Conservation (phyloP, 2,797 vertebrate genomes). For the Cyprinodon diabolis region DNA sequence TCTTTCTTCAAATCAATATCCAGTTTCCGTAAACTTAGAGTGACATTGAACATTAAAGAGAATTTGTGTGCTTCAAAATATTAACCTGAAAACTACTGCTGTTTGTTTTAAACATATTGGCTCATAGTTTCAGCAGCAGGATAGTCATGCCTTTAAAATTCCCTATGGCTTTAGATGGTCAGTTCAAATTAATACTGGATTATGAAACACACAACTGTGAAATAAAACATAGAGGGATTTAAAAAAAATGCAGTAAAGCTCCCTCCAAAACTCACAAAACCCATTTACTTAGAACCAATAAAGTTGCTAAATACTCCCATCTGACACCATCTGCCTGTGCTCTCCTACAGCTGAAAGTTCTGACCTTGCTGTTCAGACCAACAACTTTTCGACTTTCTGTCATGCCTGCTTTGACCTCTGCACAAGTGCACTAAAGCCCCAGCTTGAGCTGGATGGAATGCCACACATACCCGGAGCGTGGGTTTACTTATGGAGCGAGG, state of each 20-base stretch:
- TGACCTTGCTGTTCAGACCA: slow-evolving; percentile 55
- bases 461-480: slow-evolving; percentile 66
- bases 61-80: neutral
- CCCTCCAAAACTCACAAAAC: neutral
- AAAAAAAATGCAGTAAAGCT: slow-evolving; percentile 20
- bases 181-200: slow-evolving; percentile 5
- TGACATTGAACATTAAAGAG: neutral
- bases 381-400: slow-evolving; percentile 52
- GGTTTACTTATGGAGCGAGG: slow-evolving; percentile 70
- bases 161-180: neutral
- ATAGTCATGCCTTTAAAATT: neutral
- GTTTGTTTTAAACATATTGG: neutral
- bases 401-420: slow-evolving; percentile 59
- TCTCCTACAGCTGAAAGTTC: slow-evolving; percentile 47
- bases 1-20: neutral
- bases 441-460: slow-evolving; percentile 45
- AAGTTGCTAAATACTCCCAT: slow-evolving; percentile 21
- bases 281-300: slow-evolving; percentile 5
- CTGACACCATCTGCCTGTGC: slow-evolving; percentile 20
- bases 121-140: slow-evolving; percentile 1
- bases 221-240: slow-evolving; percentile 9
- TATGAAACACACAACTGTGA: slow-evolving; percentile 19
- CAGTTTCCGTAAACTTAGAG: neutral
- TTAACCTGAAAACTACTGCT: neutral
- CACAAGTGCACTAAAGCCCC: slow-evolving; percentile 63